Evolutionary conservation across 1,140 invertebrate species (phyloP).

Genomic region (Alviniconcha marisindica): DNA sequence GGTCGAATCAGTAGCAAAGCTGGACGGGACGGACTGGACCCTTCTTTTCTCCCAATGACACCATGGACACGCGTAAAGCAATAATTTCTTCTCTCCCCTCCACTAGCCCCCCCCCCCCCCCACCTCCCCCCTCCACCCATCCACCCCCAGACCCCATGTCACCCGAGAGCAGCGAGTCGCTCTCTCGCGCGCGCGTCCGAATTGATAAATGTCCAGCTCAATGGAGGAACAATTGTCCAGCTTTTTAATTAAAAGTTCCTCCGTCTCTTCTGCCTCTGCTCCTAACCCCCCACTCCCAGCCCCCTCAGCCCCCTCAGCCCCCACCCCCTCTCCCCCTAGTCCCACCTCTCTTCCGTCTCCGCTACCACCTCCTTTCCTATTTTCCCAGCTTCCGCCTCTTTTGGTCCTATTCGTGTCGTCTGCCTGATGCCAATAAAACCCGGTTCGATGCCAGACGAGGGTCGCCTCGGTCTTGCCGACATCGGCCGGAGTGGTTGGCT

Average conservation of each 20-base stretch:
- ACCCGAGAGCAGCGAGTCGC: no score
- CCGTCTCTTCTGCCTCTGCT: no score
- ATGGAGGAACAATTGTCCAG: not conserved
- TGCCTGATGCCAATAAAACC: slow-evolving; percentile 25
- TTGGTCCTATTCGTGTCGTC: not conserved
- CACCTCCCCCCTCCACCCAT: not conserved
- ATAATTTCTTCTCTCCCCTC: slow-evolving; percentile 7
- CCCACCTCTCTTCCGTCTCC: not conserved
- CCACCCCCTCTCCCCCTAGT: not conserved
- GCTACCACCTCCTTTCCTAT: not conserved
- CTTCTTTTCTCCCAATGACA: not conserved
- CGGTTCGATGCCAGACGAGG: slow-evolving; percentile 19
- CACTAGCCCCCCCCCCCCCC: not conserved
- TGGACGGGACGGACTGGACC: no score
- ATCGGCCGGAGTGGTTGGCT: not conserved
- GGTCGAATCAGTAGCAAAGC: no score
- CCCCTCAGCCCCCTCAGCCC: not conserved
- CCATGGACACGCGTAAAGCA: not conserved
- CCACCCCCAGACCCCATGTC: not conserved
- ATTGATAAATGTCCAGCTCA: slow-evolving; percentile 21
- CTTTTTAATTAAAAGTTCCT: slow-evolving; percentile 9
- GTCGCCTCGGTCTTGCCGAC: not conserved
- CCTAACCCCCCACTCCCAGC: not conserved
- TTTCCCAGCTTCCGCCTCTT: no score
- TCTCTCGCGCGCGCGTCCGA: not conserved